phyloP scores from a whole-genome alignment of 2,797 vertebrate genomes.

The Oophaga sylvatica region DNA sequence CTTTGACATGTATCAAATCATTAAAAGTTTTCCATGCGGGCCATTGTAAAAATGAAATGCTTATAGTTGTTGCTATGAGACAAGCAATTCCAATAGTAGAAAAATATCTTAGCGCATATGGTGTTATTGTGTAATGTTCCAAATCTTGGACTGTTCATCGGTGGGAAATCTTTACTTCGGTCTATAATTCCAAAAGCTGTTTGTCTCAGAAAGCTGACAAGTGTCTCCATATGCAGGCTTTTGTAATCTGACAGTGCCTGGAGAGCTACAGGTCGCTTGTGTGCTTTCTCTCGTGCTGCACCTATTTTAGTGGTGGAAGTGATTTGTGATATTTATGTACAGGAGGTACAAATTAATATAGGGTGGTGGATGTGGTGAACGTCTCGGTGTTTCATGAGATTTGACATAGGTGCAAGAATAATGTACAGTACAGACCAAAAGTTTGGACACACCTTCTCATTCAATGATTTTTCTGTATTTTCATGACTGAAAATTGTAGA shows the following conservation, averaged over 20 bases:
- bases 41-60: neutral
- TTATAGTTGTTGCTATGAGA: neutral
- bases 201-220: neutral
- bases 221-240: neutral
- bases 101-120: neutral
- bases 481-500: too few species aligned
- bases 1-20: neutral
- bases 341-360: neutral
- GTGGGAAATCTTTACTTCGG: neutral
- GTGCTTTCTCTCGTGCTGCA: neutral
- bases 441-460: too few species aligned
- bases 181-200: neutral
- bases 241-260: neutral
- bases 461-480: too few species aligned
- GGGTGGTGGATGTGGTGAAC: neutral
- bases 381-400: slow-evolving; percentile 35
- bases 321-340: neutral
- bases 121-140: slow-evolving; percentile 4
- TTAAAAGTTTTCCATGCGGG: neutral
- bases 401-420: slow-evolving; percentile 50
- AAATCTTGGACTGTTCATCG: neutral
- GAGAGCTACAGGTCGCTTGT: neutral
- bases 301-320: neutral
- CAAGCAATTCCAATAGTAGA: neutral
- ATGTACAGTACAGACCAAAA: too few species aligned